Base-by-base conservation (phyloP, 2,888 invertebrate species). In the Anodontia alba region DNA sequence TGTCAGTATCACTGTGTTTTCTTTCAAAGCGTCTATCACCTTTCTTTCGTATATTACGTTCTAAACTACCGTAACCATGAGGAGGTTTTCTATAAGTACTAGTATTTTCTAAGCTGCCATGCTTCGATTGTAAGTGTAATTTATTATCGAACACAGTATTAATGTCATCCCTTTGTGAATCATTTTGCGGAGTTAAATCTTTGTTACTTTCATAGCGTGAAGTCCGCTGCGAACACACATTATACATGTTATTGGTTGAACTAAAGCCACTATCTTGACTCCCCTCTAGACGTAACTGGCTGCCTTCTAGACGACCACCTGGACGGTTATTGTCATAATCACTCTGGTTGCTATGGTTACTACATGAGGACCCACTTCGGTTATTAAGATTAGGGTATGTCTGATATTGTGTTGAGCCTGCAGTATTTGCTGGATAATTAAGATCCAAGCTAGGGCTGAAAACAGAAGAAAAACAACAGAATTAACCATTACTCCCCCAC, bases 171-270 rank as follows among this genome's bases (percentile, higher is more conserved):
- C 81, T 80, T 70, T 79, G 78, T 73, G 88, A 81, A 54, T 80
- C 80, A 62, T 87, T 86, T 3, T 92, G 89, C 7, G 92, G 87
- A 73, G 90, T 87, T 23, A 93, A 83, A 77, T 92, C 92, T 75
- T 93, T 93, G 7, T 90, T 90, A 80, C 93, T 93, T 69, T 93
- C 91, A 78, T 93, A 94, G 69, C 90, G 90, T 23, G 92, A 93
- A 12, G 94, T 94, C 72, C 94, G 90, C 78, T 94, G 93, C 51
- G 94, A 94, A 71, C 92, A 92, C 26, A 95, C 91, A 88, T 94
- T 95, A 89, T 95, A 95, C 86, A 94, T 90, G 77, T 94, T 93
- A 87, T 92, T 92, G 70, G 90, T 88, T 17, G 92, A 92, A 78
- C 89, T 90, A 82, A 90, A 90, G 1, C 92, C 91, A 81, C 89